Evolutionary conservation across 2,113 vertebrate genomes (phyloP), one percentile per base, ranked within the genome.

Genomic region (Electrona antarctica): DNA sequence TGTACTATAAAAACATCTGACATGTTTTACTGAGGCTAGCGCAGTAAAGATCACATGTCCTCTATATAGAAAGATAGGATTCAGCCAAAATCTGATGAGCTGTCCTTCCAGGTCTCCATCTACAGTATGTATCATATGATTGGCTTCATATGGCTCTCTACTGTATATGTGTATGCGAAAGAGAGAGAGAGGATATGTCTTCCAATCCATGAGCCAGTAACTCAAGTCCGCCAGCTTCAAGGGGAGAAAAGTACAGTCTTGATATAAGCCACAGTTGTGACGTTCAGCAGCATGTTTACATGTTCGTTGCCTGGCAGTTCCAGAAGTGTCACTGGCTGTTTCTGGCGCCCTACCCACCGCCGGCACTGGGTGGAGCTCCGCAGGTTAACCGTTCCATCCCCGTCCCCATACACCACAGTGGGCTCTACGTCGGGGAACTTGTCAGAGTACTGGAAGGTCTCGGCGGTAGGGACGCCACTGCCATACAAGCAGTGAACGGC

Each of bases 361-460:
- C 67, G 85, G 75, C 98, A 99, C 3, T 96, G 94, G 63, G 93
- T 73, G 73, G 94, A 94, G 71, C 96, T 99, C 69, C 82, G 74
- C 60, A 98, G 72, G 90, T 98, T 99, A n/a, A 99, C 98, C 0
- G 98, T 99, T 0, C 98, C 98, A 0, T 99, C 98, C 0, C 98
- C 98, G 0, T 96, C 90, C 0, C 96, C 95, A 29, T 85, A 85
- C 60, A 80, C 33, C 60, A 96, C 94, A 12, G 82, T 91, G n/a
- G 98, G 97, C 7, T 99, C 97, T 0, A 73, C 92, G 59, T 99
- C 95, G 0, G 98, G 97, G 71, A 99, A 98, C 63, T 73, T 92
- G 0, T 75, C 89, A 0, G 94, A 92, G 0, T 99, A 99, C 4
- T 84, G 80, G 89, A 96, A 99, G 0, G 91, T 90, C 3, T 96